These are phyloP conservation scores for Solenopsis invicta DNA, from an alignment of 1,140 invertebrate species.

Conservation along the genomic window DNA sequence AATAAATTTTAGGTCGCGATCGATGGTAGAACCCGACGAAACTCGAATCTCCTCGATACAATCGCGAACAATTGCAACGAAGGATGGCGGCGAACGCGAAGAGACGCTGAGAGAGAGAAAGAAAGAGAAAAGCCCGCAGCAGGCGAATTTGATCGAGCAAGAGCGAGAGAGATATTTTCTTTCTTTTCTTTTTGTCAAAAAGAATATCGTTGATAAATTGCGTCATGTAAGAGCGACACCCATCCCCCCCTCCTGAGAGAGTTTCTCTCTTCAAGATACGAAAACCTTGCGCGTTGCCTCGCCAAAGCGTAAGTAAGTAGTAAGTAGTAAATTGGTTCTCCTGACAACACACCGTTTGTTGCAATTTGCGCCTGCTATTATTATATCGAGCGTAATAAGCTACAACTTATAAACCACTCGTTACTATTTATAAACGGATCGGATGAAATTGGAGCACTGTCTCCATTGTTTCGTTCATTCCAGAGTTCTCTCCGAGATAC, in stretches of 20 bases:
- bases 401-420: slow-evolving; percentile 69
- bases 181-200: background rate
- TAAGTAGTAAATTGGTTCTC: slow-evolving; percentile 75
- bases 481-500: background rate
- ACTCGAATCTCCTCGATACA: slow-evolving; percentile 36
- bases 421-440: slow-evolving; percentile 74
- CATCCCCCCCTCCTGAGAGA: no score
- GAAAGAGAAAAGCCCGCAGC: background rate
- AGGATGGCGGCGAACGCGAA: slow-evolving; percentile 11
- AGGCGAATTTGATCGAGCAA: background rate
- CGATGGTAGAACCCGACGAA: slow-evolving; percentile 11
- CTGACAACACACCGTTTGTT: slow-evolving; percentile 72
- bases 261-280: slow-evolving; percentile 29
- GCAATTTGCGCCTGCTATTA: slow-evolving; percentile 75
- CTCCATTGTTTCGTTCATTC: slow-evolving; percentile 32
- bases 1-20: slow-evolving; percentile 67
- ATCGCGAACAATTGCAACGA: background rate
- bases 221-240: background rate
- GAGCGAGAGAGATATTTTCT: background rate
- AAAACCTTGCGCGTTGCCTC: slow-evolving; percentile 52
- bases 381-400: slow-evolving; percentile 76
- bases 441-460: slow-evolving; percentile 64
- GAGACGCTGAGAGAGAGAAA: no score
- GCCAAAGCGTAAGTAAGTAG: slow-evolving; percentile 58
- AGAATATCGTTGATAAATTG: background rate